Evolutionary conservation across 2,888 invertebrate species (phyloP), one percentile per base, ranked within the genome.

Genomic region (Meteorus cinctellus): DNA sequence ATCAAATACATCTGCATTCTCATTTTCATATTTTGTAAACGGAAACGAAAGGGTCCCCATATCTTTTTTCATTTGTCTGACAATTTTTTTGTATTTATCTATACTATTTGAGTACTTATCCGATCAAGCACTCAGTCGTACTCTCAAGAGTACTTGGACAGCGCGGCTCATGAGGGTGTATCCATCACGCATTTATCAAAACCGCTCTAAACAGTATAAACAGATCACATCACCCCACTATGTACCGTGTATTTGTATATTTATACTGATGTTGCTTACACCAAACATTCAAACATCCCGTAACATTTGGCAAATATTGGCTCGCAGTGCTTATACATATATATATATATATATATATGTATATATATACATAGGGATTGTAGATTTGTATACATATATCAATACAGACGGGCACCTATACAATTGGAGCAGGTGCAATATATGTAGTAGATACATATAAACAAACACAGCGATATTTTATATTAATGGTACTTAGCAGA

Each of bases 101-200:
- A 77, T 34, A 72, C 83, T 87, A 87, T 88, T 86, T 85, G 84
- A 86, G 83, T 80, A 80, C 24, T 41, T 87, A 85, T 88, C 87
- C 88, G 87, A 82, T 84, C 79, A 83, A 85, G 83, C 84, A 83
- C 86, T 88, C 86, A 87, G 83, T 83, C 83, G 81, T 84, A 83
- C 83, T 82, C 79, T 80, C 55, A 55, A 55, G 8, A 24, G 19
- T 8, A 19, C n/a, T 79, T 76, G 62, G 34, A 51, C 55, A 70
- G 69, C 63, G 69, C 63, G 62, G 67, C 55, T 69, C 62, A 70
- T 59, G 16, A 45, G 68, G 48, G 45, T 36, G 41, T 14, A 48
- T 27, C 27, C 10, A 48, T 68, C 31, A 29, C 16, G 60, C 74
- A 74, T 74, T 63, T 62, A 63, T 74, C 74, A 69, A 36, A 24